A percentile compares a stretch with the other conserved stretches of the same genome.
Evolutionary conservation across 2,113 vertebrate genomes (phyloP).

Genomic region (Entomyzon cyanotis): DNA sequence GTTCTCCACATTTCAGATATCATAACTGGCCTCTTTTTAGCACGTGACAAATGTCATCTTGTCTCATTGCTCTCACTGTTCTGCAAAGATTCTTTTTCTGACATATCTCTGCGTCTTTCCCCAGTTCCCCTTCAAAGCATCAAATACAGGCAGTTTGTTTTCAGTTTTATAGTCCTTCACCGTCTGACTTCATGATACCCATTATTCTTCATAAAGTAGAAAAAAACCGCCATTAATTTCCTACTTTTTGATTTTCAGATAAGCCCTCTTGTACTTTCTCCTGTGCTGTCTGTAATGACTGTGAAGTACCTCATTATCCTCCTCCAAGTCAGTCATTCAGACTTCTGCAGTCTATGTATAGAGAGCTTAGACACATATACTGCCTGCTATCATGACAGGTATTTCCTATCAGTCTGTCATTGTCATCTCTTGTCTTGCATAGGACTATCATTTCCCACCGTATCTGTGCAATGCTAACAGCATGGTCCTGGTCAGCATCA

Average conservation of each 20-base stretch:
- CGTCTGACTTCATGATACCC: not conserved
- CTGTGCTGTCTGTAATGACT: conserved; percentile 47
- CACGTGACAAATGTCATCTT: not conserved
- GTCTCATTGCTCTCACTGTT: conserved; percentile 14
- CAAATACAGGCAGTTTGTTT: conserved; percentile 34
- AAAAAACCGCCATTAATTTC: conserved; percentile 18
- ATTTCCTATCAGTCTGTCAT: conserved; percentile 38
- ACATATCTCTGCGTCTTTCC: not conserved
- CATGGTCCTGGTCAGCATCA: not conserved
- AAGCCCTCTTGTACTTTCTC: conserved; percentile 36
- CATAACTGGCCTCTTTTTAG: not conserved
- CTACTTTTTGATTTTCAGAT: conserved; percentile 54
- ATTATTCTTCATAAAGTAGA: conserved; percentile 21
- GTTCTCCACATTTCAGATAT: not conserved
- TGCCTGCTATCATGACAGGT: conserved; percentile 35
- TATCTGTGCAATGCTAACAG: not conserved
- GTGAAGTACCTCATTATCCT: conserved; percentile 61
- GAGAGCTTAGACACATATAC: not conserved
- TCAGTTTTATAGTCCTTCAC: conserved; percentile 22
- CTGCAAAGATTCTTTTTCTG: conserved; percentile 19
- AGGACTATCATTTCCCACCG: not conserved
- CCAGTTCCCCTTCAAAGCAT: not conserved
- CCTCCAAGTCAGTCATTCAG: conserved; percentile 54
- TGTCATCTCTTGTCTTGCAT: not conserved
- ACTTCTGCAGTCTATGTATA: conserved; percentile 5